A percentile compares a stretch with the other conserved stretches of the same genome.
Evolutionary conservation across 2,888 invertebrate species (phyloP).

Genomic region (Dicranocentrus wangi): DNA sequence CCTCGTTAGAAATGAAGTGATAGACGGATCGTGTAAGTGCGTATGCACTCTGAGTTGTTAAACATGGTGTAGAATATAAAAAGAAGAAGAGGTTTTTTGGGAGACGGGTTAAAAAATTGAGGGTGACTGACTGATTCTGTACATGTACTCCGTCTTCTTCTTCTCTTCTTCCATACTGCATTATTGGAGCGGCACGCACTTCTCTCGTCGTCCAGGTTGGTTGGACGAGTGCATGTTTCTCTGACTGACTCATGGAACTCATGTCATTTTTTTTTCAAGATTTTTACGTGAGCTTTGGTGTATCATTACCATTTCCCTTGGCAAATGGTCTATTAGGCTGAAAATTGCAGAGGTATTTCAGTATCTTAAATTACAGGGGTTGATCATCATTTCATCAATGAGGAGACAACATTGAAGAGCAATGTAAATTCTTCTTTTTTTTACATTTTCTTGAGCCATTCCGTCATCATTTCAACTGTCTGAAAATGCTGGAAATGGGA

Average conservation of each 20-base stretch:
- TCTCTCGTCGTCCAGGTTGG: too few relatives aligned
- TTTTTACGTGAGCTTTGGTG: constrained; percentile 57
- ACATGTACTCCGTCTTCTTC: background rate
- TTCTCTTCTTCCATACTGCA: background rate
- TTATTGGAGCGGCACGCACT: constrained; percentile 45
- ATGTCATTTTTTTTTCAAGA: constrained; percentile 43
- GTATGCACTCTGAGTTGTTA: constrained; percentile 50
- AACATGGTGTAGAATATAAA: constrained; percentile 7
- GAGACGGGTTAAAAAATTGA: constrained; percentile 4
- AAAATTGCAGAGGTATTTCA: constrained; percentile 39
- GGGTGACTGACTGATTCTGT: constrained; percentile 14
- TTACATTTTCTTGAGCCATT: too few relatives aligned
- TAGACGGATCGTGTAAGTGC: constrained; percentile 18
- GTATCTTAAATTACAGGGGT: constrained; percentile 46
- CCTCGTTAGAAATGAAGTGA: constrained; percentile 49
- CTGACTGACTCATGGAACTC: constrained; percentile 22
- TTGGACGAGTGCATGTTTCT: too few relatives aligned
- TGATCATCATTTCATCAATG: constrained; percentile 53
- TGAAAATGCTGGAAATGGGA: too few relatives aligned
- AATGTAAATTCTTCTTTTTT: background rate
- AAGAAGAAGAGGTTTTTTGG: background rate
- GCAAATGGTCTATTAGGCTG: constrained; percentile 39
- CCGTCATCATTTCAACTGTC: too few relatives aligned
- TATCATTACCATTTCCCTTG: constrained; percentile 54
- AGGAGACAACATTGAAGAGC: constrained; percentile 8